Evolutionary conservation across 2,888 invertebrate species (phyloP), one percentile per base, ranked within the genome.

Genomic region (Plemyria rubiginata): DNA sequence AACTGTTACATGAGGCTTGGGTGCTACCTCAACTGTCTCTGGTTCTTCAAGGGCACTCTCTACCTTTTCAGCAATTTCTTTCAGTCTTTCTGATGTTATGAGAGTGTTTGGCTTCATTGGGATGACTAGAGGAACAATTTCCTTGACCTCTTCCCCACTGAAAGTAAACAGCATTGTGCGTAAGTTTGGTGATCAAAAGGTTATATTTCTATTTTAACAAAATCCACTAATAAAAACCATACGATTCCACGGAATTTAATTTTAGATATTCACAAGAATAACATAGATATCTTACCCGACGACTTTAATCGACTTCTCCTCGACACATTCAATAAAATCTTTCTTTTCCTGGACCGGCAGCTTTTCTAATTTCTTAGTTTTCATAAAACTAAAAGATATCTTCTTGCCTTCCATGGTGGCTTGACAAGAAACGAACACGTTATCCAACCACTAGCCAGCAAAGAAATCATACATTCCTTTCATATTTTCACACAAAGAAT

Each of bases 321-420:
- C 97, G 3, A 97, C 87, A 77, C 96, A 96, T 77, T 96, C 96
- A 60, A 97, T 96, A 52, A 95, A 94, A 76, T 97, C 96, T 72
- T 93, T 94, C 73, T 93, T 93, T 61, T 94, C 94, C 59, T 92
- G 87, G n/a, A 74, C 78, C 1, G 76, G 64, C 22, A 81, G 79
- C 73, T 90, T 90, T 28, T 88, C 90, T 41, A 79, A 78, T 75
- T 91, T 92, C 68, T 89, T 91, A 0, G 94, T 92, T 93, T 97
- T 97, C 74, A 93, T 94, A 87, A 97, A 97, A 52, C 96, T 95
- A 83, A 97, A 97, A 0, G 96, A 96, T 79, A 97, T 95, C 82
- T 97, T 97, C 71, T 96, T 96, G 55, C 89, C 84, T 70, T 95
- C 95, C 94, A 94, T 94, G 71, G 75, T 79, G 67, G n/a, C 57